These are phyloP conservation scores for Acrobasis repandana DNA, from an alignment of 2,888 invertebrate species.

Conservation along the genomic window DNA sequence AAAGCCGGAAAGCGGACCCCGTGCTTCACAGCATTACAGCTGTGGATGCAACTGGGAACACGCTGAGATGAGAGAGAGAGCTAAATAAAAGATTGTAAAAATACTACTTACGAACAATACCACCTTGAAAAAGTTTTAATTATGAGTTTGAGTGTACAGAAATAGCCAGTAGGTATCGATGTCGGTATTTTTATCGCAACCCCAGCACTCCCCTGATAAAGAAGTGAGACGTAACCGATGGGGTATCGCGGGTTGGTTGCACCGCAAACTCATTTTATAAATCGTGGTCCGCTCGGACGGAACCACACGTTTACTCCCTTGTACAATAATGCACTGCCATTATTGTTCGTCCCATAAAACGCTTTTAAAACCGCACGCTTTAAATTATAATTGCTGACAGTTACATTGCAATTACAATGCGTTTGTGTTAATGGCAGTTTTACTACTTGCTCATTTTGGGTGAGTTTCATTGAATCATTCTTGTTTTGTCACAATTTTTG, in stretches of 20 bases:
- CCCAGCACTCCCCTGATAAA: conserved; percentile 56
- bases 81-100: no score
- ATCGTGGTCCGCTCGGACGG: conserved; percentile 76
- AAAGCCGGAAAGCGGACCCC: no score
- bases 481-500: no score
- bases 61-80: no score
- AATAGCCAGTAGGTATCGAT: neutral
- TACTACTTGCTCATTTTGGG: no score
- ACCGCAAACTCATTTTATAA: conserved; percentile 83
- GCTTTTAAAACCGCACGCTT: conserved; percentile 3
- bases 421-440: neutral
- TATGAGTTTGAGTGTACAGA: no score
- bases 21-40: no score
- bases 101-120: no score
- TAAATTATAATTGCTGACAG: conserved; percentile 12
- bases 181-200: neutral
- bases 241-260: conserved; percentile 80
- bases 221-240: conserved; percentile 82
- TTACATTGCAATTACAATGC: neutral
- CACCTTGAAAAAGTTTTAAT: no score
- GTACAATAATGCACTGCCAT: conserved; percentile 55
- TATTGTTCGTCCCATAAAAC: conserved; percentile 45
- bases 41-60: no score
- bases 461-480: no score
- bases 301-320: conserved; percentile 76